Conservation (phyloP, 2,797 vertebrate species). For the Ptychobarbus kaznakovi region DNA sequence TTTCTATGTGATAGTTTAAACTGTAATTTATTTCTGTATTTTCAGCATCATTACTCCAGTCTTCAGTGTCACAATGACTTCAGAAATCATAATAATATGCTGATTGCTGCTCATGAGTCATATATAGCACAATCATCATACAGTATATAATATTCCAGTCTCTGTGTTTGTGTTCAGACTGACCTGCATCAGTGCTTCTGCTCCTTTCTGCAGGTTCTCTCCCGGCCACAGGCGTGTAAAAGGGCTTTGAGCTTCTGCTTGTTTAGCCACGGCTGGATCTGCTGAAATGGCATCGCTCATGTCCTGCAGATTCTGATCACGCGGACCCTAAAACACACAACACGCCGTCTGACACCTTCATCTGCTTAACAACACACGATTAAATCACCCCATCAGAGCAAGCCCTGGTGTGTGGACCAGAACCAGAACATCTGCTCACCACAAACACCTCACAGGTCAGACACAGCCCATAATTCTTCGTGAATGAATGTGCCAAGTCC, state of each 20-base stretch:
- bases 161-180: constrained; percentile 53
- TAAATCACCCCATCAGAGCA: background rate
- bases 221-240: constrained; percentile 89
- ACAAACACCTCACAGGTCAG: constrained; percentile 89
- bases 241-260: constrained; percentile 92
- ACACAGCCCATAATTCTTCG: constrained; percentile 93
- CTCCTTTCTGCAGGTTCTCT: constrained; percentile 86
- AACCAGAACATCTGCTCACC: constrained; percentile 77
- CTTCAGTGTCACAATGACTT: no score
- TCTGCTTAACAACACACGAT: constrained; percentile 24
- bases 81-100: no score
- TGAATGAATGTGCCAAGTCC: constrained; percentile 88
- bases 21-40: no score
- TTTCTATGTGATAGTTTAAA: no score
- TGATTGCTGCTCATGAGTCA: no score
- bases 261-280: constrained; percentile 90
- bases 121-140: no score
- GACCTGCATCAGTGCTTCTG: constrained; percentile 90
- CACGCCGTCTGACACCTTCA: no score
- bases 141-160: no score
- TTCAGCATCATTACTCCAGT: no score
- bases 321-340: constrained; percentile 83
- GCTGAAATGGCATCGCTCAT: constrained; percentile 85
- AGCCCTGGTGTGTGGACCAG: background rate
- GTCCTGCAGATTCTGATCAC: constrained; percentile 83